These are phyloP conservation scores for Cepaea nemoralis DNA, from an alignment of 1,140 invertebrate genomes.

Conservation along the genomic window DNA sequence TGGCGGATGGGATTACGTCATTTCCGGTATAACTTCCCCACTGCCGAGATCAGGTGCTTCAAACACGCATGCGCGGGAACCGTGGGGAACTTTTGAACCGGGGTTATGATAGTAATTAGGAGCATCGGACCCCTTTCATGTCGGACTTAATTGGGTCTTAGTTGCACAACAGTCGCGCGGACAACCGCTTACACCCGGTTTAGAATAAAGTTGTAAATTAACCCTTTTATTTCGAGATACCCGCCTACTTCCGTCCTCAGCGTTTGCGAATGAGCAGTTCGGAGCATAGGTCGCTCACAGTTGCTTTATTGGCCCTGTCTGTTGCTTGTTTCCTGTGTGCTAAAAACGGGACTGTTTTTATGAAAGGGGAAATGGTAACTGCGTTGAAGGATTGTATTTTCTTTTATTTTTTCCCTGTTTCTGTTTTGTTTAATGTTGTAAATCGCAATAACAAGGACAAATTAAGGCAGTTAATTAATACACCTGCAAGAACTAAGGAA, in stretches of 20 bases:
- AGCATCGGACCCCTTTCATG: not conserved
- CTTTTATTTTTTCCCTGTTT: too few species aligned
- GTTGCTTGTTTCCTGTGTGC: not conserved
- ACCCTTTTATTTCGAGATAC: not conserved
- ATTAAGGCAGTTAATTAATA: too few species aligned
- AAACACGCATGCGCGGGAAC: not conserved
- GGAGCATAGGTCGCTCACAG: not conserved
- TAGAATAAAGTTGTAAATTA: not conserved
- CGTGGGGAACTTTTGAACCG: not conserved
- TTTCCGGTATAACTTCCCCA: not conserved
- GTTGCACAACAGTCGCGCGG: not conserved
- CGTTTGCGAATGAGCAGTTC: not conserved
- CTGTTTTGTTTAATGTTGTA: too few species aligned
- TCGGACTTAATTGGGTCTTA: not conserved
- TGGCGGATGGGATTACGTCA: constrained; percentile 8
- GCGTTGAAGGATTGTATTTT: not conserved
- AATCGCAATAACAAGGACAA: too few species aligned
- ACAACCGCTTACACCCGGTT: not conserved
- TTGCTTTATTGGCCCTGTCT: too few species aligned
- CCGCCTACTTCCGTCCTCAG: not conserved
- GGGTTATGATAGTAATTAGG: not conserved
- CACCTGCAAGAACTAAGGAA: too few species aligned
- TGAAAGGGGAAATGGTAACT: not conserved
- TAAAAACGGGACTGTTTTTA: not conserved
- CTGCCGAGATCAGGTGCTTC: not conserved